These are phyloP conservation scores for Hippasteria phrygiana DNA, from an alignment of 53 echinoderm and acorn worm genomes.

Conservation along the genomic window DNA sequence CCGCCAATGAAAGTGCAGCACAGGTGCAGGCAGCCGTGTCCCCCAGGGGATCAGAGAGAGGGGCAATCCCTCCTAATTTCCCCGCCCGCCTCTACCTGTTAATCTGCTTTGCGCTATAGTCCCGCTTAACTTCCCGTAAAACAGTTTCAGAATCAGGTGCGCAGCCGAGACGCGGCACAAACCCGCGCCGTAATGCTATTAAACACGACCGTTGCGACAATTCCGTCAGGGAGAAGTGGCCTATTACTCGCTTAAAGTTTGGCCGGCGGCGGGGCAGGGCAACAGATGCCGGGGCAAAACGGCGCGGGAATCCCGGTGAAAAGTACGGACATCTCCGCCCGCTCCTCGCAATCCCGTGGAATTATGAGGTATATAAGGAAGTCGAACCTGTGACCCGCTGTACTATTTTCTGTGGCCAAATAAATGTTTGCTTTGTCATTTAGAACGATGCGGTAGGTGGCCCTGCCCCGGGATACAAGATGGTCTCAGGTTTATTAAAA, in stretches of 20 bases:
- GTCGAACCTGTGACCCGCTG: constrained; percentile 29
- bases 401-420: constrained; percentile 41
- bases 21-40: constrained; percentile 36
- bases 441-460: constrained; percentile 30
- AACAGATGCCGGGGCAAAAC: constrained; percentile 36
- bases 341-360: background rate
- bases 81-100: constrained; percentile 19
- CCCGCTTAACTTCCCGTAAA: constrained; percentile 21
- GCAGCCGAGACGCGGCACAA: constrained; percentile 39
- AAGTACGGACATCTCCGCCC: background rate
- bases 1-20: constrained; percentile 52
- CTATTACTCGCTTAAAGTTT: constrained; percentile 40
- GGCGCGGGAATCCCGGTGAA: background rate
- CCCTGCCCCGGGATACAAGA: background rate
- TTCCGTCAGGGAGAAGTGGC: constrained; percentile 31
- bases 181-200: constrained; percentile 56
- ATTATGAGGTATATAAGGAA: background rate
- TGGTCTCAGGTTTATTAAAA: background rate
- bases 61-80: constrained; percentile 14
- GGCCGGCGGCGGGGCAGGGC: constrained; percentile 35
- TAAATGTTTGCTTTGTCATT: constrained; percentile 58
- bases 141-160: constrained; percentile 33
- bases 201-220: constrained; percentile 24
- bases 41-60: constrained; percentile 5
- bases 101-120: constrained; percentile 51